Evolutionary conservation across 2,113 vertebrate genomes (phyloP), one percentile per base, ranked within the genome.

Genomic region (Calidris pugnax): DNA sequence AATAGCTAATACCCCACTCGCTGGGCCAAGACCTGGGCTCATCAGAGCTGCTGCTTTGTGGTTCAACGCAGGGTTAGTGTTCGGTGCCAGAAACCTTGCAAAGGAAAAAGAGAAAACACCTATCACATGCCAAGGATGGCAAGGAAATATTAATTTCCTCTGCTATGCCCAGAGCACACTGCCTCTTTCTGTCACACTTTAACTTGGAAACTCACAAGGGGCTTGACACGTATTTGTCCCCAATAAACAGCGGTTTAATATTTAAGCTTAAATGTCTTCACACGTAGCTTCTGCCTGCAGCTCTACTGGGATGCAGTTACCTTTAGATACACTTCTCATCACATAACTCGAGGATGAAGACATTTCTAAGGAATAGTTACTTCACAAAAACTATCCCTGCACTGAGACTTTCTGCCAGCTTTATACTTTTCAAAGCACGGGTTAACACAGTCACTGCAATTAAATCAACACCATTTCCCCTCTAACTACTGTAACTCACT

Each of bases 361-460:
- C 18, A 37, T 56, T 90, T 59, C 43, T 48, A 64, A 51, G 18
- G 57, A 80, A 33, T 33, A 33, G 47, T 28, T 45, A 45, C 26
- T 76, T 84, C 23, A 51, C 35, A 69, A 89, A 88, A 62, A 7
- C 2, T 18, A 43, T 4, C 18, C 24, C 18, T 59, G n/a, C 68
- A 80, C 50, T 28, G 12, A 84, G 55, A 73, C 1, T 1, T 80
- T 86, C 55, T 68, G n/a, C 53, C 39, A 90, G 43, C 33, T 72
- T 33, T 24, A 17, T 48, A 35, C 19, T 82, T 95, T 48, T 45
- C 62, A 50, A 87, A 72, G 28, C 11, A 35, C 0, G 6, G 83
- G 41, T 5, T 53, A 59, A 50, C 50, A 51, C 0, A 0, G 55
- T 28, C 28, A 30, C 41, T 24, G 56, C 37, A 55, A 75, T n/a